phyloP scores from a whole-genome alignment of 2,113 vertebrate species.

The Menidia beryllina region DNA sequence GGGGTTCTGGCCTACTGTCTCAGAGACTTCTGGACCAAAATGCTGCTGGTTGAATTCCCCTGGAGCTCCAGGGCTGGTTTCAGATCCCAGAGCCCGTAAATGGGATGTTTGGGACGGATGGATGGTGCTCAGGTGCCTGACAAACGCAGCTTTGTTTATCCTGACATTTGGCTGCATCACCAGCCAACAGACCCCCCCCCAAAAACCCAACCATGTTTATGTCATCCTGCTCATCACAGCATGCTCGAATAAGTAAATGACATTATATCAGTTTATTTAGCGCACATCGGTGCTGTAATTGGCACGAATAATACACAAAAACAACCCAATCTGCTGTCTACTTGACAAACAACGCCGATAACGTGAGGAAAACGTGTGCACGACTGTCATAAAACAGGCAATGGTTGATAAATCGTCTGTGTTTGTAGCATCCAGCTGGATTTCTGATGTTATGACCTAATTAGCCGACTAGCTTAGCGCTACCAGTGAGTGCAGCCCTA shows the following conservation, averaged over 20 bases:
- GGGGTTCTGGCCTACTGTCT: no score
- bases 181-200: no score
- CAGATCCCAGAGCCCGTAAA: no score
- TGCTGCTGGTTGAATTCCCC: no score
- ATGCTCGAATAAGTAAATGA: background rate
- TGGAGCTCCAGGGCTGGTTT: no score
- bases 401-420: background rate
- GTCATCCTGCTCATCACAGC: background rate
- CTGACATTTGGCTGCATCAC: no score
- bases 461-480: conserved; percentile 59
- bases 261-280: background rate
- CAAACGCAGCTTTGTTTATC: no score
- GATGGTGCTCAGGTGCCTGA: no score
- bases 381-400: background rate
- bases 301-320: background rate
- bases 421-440: conserved; percentile 21
- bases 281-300: background rate
- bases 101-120: no score
- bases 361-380: background rate
- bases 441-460: conserved; percentile 50
- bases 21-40: no score
- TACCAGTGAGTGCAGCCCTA: background rate
- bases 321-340: background rate
- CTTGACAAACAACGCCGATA: background rate
- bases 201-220: no score